Evolutionary conservation across 2,888 invertebrate species (phyloP).

Genomic region (Melanophora roralis): DNA sequence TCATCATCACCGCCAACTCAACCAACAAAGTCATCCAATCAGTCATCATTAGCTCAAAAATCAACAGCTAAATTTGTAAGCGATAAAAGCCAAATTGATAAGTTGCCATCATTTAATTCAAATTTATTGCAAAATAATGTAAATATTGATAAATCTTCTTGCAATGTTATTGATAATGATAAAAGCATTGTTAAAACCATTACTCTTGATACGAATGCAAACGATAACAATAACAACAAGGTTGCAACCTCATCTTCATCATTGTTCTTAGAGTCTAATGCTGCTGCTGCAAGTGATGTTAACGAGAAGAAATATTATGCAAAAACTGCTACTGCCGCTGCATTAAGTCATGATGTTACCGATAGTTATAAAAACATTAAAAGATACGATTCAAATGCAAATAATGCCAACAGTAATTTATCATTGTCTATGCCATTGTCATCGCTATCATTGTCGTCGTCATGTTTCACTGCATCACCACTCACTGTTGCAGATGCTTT

Average conservation of each 20-base stretch:
- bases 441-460: slow-evolving; percentile 25
- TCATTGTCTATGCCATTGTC: slow-evolving; percentile 38
- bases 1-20: slow-evolving; percentile 46
- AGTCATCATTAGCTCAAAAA: slow-evolving; percentile 57
- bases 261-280: slow-evolving; percentile 18
- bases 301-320: slow-evolving; percentile 51
- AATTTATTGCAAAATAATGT: slow-evolving; percentile 49
- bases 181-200: slow-evolving; percentile 39
- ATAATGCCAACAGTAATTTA: slow-evolving; percentile 27
- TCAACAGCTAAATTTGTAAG: slow-evolving; percentile 46
- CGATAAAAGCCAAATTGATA: slow-evolving; percentile 70
- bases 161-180: slow-evolving; percentile 30
- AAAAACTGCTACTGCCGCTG: slow-evolving; percentile 15
- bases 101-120: slow-evolving; percentile 39
- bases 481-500: slow-evolving; percentile 57
- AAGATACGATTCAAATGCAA: slow-evolving; percentile 38
- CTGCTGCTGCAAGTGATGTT: slow-evolving; percentile 37
- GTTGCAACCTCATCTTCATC: slow-evolving; percentile 28
- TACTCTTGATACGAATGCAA: slow-evolving; percentile 46
- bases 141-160: slow-evolving; percentile 42
- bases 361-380: slow-evolving; percentile 28
- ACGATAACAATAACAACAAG: slow-evolving; percentile 26
- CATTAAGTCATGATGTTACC: slow-evolving; percentile 32
- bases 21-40: slow-evolving; percentile 21
- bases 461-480: slow-evolving; percentile 47